Conservation (phyloP, 2,888 invertebrate genomes). For the Clanis bilineata region DNA sequence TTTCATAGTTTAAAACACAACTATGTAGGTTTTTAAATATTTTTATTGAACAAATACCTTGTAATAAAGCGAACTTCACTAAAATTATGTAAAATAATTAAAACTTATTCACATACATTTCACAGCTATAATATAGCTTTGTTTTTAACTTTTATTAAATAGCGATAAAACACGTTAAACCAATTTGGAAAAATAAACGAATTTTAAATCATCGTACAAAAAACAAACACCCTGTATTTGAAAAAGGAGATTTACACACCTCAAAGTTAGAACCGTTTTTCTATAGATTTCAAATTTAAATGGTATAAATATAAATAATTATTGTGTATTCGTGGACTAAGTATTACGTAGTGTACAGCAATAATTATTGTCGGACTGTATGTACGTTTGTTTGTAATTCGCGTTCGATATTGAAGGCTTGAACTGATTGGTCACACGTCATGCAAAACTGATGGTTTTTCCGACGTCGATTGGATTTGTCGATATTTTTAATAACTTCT, state of each 20-base stretch:
- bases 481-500: background rate
- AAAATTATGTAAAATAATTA: too few species aligned
- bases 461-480: background rate
- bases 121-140: too few species aligned
- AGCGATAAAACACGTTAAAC: too few species aligned
- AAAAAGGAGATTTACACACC: background rate
- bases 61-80: too few species aligned
- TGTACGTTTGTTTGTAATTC: constrained; percentile 31
- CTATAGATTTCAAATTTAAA: constrained; percentile 15
- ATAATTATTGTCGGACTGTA: constrained; percentile 62
- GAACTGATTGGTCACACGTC: constrained; percentile 12
- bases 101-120: too few species aligned
- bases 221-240: background rate
- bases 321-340: constrained; percentile 70
- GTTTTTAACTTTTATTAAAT: too few species aligned
- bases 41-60: too few species aligned
- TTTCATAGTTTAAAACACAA: background rate
- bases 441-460: constrained; percentile 8
- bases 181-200: too few species aligned
- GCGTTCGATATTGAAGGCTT: constrained; percentile 34
- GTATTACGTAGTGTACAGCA: constrained; percentile 74
- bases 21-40: too few species aligned
- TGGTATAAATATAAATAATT: constrained; percentile 33
- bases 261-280: constrained; percentile 7
- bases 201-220: background rate